These are phyloP conservation scores for Synergus gifuensis DNA, from an alignment of 2,888 invertebrate species.

Conservation along the genomic window DNA sequence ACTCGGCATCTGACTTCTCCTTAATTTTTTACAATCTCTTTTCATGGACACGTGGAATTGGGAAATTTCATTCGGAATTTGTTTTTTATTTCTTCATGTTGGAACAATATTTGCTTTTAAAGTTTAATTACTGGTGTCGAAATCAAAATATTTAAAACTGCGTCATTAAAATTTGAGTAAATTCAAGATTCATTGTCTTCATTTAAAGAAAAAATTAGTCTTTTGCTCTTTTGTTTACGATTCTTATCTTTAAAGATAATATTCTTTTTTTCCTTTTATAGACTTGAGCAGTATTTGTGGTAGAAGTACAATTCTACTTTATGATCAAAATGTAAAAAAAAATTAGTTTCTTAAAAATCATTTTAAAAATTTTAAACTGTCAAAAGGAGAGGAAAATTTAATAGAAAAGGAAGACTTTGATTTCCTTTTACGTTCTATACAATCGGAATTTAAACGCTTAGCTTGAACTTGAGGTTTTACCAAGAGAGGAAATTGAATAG, in stretches of 20 bases:
- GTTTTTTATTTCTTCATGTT: not conserved
- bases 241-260: too few relatives aligned
- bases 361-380: not conserved
- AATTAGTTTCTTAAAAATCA: not conserved
- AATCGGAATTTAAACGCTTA: constrained; percentile 3
- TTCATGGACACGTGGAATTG: not conserved
- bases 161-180: too few relatives aligned
- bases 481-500: constrained; percentile 33
- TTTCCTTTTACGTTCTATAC: constrained; percentile 7
- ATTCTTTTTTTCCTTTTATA: too few relatives aligned
- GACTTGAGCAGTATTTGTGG: too few relatives aligned
- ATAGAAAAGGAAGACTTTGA: not conserved
- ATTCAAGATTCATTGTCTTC: too few relatives aligned
- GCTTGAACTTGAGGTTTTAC: constrained; percentile 23
- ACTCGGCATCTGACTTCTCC: constrained; percentile 22
- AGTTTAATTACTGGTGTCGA: too few relatives aligned
- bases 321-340: not conserved
- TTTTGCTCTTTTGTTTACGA: too few relatives aligned
- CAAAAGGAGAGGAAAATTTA: constrained; percentile 14
- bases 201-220: too few relatives aligned
- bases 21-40: constrained; percentile 17
- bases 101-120: too few relatives aligned
- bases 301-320: not conserved
- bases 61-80: not conserved
- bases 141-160: too few relatives aligned